phyloP scores from a whole-genome alignment of 1,140 invertebrate genomes.

The Eubasilissa regina region DNA sequence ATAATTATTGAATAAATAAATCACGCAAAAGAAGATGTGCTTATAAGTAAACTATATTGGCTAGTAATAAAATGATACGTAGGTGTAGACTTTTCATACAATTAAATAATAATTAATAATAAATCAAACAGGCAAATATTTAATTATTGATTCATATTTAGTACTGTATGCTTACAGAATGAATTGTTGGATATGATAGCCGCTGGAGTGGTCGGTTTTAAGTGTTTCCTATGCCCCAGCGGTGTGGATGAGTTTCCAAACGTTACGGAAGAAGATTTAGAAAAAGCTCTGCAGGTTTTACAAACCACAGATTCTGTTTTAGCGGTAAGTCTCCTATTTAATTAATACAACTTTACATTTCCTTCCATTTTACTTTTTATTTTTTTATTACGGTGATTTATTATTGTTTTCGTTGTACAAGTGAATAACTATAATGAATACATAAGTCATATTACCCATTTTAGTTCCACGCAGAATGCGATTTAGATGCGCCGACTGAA shows the following conservation, averaged over 20 bases:
- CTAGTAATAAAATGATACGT: too few relatives aligned
- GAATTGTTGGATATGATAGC: conserved; percentile 75
- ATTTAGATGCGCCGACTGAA: conserved; percentile 55
- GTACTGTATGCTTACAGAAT: conserved; percentile 65
- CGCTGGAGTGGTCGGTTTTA: conserved; percentile 81
- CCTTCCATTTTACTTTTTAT: conserved; percentile 2
- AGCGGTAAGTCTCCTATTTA: conserved; percentile 69
- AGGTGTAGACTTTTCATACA: too few relatives aligned
- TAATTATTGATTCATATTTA: conserved; percentile 4
- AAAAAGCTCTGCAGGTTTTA: conserved; percentile 72
- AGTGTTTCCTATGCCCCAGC: conserved; percentile 81
- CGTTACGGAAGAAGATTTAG: conserved; percentile 73
- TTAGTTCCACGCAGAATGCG: conserved; percentile 81
- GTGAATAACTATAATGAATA: too few relatives aligned
- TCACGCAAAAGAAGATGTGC: too few relatives aligned
- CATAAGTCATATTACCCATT: conserved; percentile 14
- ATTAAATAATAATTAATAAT: too few relatives aligned
- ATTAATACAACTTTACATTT: conserved; percentile 10
- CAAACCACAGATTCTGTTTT: conserved; percentile 74
- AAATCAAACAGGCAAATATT: too few relatives aligned
- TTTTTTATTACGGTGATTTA: too few relatives aligned
- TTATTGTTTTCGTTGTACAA: too few relatives aligned
- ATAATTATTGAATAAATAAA: too few relatives aligned
- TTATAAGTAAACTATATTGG: too few relatives aligned
- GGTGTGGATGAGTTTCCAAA: conserved; percentile 79